Percentiles rank a stretch among this genome's conserved stretches.
Evolutionary conservation across 53 echinoderm and acorn worm species (phyloP).

Genomic region (Crossaster papposus): DNA sequence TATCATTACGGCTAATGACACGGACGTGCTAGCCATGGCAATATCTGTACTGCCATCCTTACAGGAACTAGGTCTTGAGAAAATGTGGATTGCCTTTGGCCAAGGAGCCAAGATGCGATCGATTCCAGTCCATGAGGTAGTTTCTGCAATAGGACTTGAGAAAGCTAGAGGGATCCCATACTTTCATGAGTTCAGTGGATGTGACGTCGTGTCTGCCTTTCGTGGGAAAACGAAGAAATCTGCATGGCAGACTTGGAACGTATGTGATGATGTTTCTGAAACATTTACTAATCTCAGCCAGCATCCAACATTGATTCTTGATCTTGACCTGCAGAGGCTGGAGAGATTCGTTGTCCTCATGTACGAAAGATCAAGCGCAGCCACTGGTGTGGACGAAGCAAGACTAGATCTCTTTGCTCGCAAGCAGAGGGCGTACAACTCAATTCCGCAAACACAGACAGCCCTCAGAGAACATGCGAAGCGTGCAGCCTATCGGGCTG

Average conservation of each 20-base stretch:
- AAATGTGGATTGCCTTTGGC: constrained; percentile 40
- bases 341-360: constrained; percentile 14
- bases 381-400: constrained; percentile 24
- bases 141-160: constrained; percentile 12
- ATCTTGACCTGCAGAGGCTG: not conserved
- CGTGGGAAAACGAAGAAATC: constrained; percentile 17
- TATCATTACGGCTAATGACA: constrained; percentile 21
- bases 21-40: constrained; percentile 29
- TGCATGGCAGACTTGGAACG: constrained; percentile 12
- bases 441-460: constrained; percentile 15
- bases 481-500: constrained; percentile 45
- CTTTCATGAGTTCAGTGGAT: constrained; percentile 18
- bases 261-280: constrained; percentile 6
- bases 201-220: constrained; percentile 28
- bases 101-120: not conserved
- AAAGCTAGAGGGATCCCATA: constrained; percentile 29
- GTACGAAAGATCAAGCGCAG: constrained; percentile 22
- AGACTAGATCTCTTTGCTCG: constrained; percentile 32
- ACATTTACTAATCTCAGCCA: constrained; percentile 25
- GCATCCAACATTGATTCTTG: not conserved
- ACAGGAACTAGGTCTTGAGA: constrained; percentile 24
- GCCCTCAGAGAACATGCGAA: constrained; percentile 26
- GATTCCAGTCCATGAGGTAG: constrained; percentile 55
- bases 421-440: constrained; percentile 36
- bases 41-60: constrained; percentile 33